Evolutionary conservation across 2,888 invertebrate species (phyloP), one percentile per base, ranked within the genome.

Genomic region (Epistrophe grossulariae): DNA sequence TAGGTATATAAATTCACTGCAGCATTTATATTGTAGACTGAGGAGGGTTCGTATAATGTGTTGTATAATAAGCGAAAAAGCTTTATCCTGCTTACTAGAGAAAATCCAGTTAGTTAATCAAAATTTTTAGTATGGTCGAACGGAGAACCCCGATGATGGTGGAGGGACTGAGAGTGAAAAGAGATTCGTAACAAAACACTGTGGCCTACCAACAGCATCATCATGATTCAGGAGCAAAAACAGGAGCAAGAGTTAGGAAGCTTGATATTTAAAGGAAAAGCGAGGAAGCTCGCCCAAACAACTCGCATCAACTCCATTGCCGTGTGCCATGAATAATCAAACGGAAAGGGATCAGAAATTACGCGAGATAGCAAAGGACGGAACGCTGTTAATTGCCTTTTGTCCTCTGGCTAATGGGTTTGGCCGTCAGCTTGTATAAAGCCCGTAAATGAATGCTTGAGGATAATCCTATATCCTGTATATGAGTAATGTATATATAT

Each of bases 341-440:
- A 83, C 79, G 74, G 50, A 83, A 87, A 76, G 60, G 87, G 87
- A 87, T 83, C 87, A 79, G 72, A 87, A 87, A 87, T 82, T 83
- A 83, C 87, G 82, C 83, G 87, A 64, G 85, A 82, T 73, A 71
- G 73, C 70, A 74, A 71, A 72, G 79, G 45, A 76, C 60, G 73
- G 83, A 62, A 83, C 74, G 72, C 71, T 87, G 87, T 87, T 87
- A 87, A 87, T 87, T 87, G 87, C 79, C 87, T 87, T 83, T 87
- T 87, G 87, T 87, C 87, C 87, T 87, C 83, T 83, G 79, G 87
- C 87, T 87, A 87, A 87, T 87, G 87, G 87, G 83, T 87, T 87
- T 76, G 83, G 79, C 87, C 87, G 87, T 87, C 87, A 87, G 87
- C 79, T 83, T 83, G 79, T 71, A 87, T 87, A 83, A 87, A 83